A percentile compares a stretch with the other conserved stretches of the same genome.
Conservation (phyloP, 2,888 invertebrate genomes). For the Pyrrhia umbra region DNA sequence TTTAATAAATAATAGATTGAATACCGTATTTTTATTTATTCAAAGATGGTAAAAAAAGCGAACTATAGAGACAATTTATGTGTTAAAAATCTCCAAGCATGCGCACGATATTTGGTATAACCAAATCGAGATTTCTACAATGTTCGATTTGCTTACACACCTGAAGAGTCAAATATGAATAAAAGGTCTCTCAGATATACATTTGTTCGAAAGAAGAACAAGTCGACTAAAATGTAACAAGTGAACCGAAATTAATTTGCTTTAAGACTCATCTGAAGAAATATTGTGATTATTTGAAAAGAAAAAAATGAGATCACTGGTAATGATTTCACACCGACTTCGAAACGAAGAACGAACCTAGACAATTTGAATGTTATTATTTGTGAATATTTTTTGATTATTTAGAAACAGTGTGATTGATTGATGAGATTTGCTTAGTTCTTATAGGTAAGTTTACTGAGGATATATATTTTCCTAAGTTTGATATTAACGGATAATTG, state of each 20-base stretch:
- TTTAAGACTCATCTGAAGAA: slow-evolving; percentile 72
- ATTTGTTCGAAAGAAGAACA: slow-evolving; percentile 67
- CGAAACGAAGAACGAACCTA: slow-evolving; percentile 39
- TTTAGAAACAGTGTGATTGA: slow-evolving; percentile 39
- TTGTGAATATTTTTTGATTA: slow-evolving; percentile 59
- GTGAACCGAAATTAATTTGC: slow-evolving; percentile 75
- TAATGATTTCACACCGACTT: slow-evolving; percentile 72
- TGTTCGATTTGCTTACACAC: slow-evolving; percentile 46
- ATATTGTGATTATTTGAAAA: slow-evolving; percentile 75
- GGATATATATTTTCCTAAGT: slow-evolving; percentile 6
- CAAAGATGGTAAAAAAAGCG: slow-evolving; percentile 4
- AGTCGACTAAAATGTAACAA: slow-evolving; percentile 69
- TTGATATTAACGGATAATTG: background rate
- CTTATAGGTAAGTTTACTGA: slow-evolving; percentile 31
- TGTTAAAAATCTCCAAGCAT: slow-evolving; percentile 12
- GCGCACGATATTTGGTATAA: slow-evolving; percentile 31
- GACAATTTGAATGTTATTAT: slow-evolving; percentile 42
- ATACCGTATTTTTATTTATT: slow-evolving; percentile 63
- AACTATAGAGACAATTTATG: background rate
- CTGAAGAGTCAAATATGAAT: slow-evolving; percentile 56
- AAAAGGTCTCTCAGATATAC: slow-evolving; percentile 48
- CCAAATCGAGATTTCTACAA: slow-evolving; percentile 41
- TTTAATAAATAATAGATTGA: slow-evolving; percentile 86
- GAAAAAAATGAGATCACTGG: slow-evolving; percentile 74
- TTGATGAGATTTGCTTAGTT: slow-evolving; percentile 46